Conservation (phyloP, 2,888 invertebrate genomes). For the Drosophila parthenogenetica region DNA sequence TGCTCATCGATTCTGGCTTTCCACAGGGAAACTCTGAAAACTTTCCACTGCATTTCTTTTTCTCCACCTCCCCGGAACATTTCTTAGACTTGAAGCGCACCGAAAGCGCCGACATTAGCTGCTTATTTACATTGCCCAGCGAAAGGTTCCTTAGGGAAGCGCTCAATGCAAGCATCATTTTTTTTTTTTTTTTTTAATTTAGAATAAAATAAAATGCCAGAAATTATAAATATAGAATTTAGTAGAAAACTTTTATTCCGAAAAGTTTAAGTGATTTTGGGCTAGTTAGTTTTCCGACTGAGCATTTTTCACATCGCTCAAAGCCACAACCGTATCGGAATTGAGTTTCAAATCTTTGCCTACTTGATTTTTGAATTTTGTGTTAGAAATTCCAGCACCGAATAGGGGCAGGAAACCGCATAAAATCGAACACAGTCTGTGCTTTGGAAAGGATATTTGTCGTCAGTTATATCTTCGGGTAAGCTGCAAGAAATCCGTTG, state of each 20-base stretch:
- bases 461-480: slow-evolving; percentile 54
- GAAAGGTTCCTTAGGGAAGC: not conserved
- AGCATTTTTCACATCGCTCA: not conserved
- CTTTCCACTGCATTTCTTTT: slow-evolving; percentile 27
- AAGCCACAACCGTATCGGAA: no score
- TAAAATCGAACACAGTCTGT: slow-evolving; percentile 50
- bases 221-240: slow-evolving; percentile 22
- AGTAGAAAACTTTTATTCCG: slow-evolving; percentile 9
- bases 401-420: slow-evolving; percentile 62
- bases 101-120: not conserved
- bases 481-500: slow-evolving; percentile 29
- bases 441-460: slow-evolving; percentile 36
- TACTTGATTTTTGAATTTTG: slow-evolving; percentile 35
- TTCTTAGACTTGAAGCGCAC: slow-evolving; percentile 44
- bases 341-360: slow-evolving; percentile 4
- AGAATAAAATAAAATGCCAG: not conserved
- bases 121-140: not conserved
- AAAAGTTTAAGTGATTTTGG: slow-evolving; percentile 16
- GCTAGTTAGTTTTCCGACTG: slow-evolving; percentile 1
- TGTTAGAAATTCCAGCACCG: slow-evolving; percentile 53
- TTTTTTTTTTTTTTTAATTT: slow-evolving; percentile 4
- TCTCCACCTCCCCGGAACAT: slow-evolving; percentile 8
- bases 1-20: slow-evolving; percentile 21
- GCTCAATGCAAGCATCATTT: slow-evolving; percentile 24
- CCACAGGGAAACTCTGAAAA: slow-evolving; percentile 52